Conservation (phyloP, 2,888 invertebrate genomes). For the Hydroisotoma schaefferi region DNA sequence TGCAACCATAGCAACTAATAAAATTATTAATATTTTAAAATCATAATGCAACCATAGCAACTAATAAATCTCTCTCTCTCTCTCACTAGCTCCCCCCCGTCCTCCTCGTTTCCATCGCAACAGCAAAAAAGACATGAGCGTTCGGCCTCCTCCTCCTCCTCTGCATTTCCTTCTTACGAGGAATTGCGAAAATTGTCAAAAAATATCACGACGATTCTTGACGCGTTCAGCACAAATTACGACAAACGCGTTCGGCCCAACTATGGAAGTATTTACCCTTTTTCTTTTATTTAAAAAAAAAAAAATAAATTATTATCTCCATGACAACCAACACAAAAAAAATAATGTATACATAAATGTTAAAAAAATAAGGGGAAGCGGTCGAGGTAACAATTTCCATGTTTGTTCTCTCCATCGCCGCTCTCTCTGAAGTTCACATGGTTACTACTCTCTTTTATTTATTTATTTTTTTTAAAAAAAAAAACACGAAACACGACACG, state of each 20-base stretch:
- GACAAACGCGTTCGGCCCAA: constrained; percentile 99
- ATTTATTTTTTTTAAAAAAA: background rate
- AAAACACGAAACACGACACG: background rate
- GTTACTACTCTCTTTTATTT: constrained; percentile 56
- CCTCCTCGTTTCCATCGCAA: too few species aligned
- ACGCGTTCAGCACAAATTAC: constrained; percentile 92
- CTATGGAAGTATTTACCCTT: constrained; percentile 94
- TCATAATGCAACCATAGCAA: too few species aligned
- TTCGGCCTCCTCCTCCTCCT: too few species aligned
- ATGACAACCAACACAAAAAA: background rate
- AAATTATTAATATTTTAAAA: too few species aligned
- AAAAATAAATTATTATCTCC: constrained; percentile 2
- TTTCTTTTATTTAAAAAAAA: too few species aligned
- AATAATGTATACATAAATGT: background rate
- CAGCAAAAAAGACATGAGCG: too few species aligned
- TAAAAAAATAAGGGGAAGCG: constrained; percentile 52
- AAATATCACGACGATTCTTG: constrained; percentile 90
- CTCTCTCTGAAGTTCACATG: constrained; percentile 98
- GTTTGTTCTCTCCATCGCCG: constrained; percentile 92
- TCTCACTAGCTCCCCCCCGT: too few species aligned
- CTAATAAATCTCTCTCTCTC: too few species aligned
- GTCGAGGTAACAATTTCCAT: constrained; percentile 97
- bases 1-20: too few species aligned
- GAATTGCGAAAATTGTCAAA: background rate
- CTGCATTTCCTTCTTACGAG: background rate